Base-by-base conservation (phyloP, 2,888 invertebrate species). In the Folsomia candida region DNA sequence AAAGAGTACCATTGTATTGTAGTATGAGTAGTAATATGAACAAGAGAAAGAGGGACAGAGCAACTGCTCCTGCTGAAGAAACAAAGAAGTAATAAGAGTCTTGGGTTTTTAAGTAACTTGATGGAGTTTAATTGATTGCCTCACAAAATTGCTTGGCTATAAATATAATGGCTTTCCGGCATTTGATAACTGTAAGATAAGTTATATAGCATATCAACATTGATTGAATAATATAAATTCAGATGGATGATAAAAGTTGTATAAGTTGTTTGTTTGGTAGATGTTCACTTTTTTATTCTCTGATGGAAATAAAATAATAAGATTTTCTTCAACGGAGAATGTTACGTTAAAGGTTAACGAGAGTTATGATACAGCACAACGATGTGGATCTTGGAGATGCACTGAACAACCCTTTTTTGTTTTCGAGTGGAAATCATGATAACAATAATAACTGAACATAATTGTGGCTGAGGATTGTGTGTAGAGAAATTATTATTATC, bases 391-490 rank as follows among this genome's bases (percentile, higher is more conserved):
- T n/a, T n/a, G n/a, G n/a, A n/a, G n/a, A n/a, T n/a, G n/a, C n/a
- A n/a, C n/a, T n/a, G n/a, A n/a, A n/a, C n/a, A n/a, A n/a, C n/a
- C n/a, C n/a, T n/a, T n/a, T n/a, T 4, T 9, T 37, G 37, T 37
- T 37, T 37, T 14, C 4, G 6, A 37, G 6, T 9, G 37, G 37
- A 37, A 37, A 37, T 37, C 37, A 37, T 26, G 62, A 62, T 62
- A 62, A 62, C 62, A 62, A 62, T 62, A 62, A 62, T 62, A 62
- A 62, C 62, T 62, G 62, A 62, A 62, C 37, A 14, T 9, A 37
- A n/a, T n/a, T n/a, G n/a, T 62, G 62, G 62, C 62, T 62, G 62
- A 62, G 62, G 62, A 62, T 62, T 62, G 62, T 62, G 62, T 62
- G 62, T 62, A 28, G 62, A 62, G 62, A 62, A 62, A 62, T 62